These are phyloP conservation scores for Volucella zonaria DNA, from an alignment of 2,888 invertebrate genomes.

Conservation along the genomic window DNA sequence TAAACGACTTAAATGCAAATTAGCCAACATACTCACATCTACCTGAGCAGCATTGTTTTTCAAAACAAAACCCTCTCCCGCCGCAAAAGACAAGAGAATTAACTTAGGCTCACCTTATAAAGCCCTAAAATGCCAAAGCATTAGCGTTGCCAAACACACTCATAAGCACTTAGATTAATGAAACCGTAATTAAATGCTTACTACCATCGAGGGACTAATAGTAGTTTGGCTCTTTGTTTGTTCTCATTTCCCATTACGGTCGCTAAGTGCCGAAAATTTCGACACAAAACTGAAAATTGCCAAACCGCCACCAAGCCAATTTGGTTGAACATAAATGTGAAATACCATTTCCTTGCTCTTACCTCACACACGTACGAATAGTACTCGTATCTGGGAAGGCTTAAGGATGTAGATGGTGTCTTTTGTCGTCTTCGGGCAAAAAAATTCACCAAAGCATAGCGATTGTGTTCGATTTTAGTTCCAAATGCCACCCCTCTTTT, in stretches of 20 bases:
- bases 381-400: too few relatives aligned
- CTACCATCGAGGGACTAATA: slow-evolving; percentile 58
- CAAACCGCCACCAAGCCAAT: slow-evolving; percentile 32
- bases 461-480: slow-evolving; percentile 24
- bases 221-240: slow-evolving; percentile 49
- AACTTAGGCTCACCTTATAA: slow-evolving; percentile 37
- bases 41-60: slow-evolving; percentile 1
- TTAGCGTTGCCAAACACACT: slow-evolving; percentile 15
- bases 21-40: slow-evolving; percentile 7
- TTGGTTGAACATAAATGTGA: slow-evolving; percentile 36
- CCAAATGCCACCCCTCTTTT: slow-evolving; percentile 1
- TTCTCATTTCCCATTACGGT: slow-evolving; percentile 43
- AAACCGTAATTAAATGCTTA: slow-evolving; percentile 75
- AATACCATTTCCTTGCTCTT: slow-evolving; percentile 4
- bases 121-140: slow-evolving; percentile 31
- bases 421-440: not conserved
- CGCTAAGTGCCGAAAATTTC: slow-evolving; percentile 48
- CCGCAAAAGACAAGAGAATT: slow-evolving; percentile 22
- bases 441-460: slow-evolving; percentile 17
- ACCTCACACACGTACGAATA: not conserved
- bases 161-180: slow-evolving; percentile 75
- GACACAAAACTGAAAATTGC: not conserved
- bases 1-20: slow-evolving; percentile 45
- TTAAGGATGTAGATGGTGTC: too few relatives aligned
- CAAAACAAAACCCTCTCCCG: slow-evolving; percentile 18